Evolutionary conservation across 2,113 vertebrate species (phyloP).

Genomic region (Chlorodrepanis virens): DNA sequence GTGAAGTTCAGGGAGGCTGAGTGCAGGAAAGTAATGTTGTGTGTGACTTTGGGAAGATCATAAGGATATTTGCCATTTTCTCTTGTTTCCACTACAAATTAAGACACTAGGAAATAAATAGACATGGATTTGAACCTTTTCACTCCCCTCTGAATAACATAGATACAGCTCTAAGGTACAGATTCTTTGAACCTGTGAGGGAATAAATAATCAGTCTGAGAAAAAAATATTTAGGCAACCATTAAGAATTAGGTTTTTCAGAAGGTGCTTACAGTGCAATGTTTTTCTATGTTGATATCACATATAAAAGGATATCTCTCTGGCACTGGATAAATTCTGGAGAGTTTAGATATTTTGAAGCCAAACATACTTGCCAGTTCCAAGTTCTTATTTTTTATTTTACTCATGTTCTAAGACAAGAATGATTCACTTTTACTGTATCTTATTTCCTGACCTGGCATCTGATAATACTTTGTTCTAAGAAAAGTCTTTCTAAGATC

Average conservation of each 20-base stretch:
- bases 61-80: background rate
- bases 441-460: conserved; percentile 8
- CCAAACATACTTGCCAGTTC: conserved; percentile 2
- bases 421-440: background rate
- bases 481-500: background rate
- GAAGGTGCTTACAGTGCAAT: background rate
- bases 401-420: background rate
- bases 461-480: background rate
- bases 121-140: background rate
- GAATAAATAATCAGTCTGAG: background rate
- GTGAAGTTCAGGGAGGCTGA: background rate
- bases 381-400: background rate
- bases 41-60: background rate
- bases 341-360: conserved; percentile 6
- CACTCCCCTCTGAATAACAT: background rate
- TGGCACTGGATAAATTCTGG: background rate
- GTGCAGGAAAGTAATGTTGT: rapidly evolving
- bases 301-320: background rate
- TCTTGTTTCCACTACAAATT: background rate
- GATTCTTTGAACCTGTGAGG: background rate
- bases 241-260: background rate
- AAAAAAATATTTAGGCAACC: background rate
- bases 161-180: background rate
- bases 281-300: background rate
- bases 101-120: background rate